phyloP scores from a whole-genome alignment of 1,140 invertebrate species.

The Drosophila mojavensis region DNA sequence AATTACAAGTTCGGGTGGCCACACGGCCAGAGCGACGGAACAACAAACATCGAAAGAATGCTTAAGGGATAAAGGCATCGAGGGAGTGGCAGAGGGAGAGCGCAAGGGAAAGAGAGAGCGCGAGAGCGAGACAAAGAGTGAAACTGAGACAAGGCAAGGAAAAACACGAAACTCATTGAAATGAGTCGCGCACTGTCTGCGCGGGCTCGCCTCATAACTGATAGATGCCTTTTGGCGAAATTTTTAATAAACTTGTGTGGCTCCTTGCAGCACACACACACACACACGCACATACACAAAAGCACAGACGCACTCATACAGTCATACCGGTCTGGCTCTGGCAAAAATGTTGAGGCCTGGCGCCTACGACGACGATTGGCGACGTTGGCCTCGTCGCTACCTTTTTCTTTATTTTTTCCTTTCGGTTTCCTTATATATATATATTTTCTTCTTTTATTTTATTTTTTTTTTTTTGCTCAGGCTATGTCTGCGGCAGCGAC shows the following conservation, averaged over 20 bases:
- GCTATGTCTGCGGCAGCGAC: conserved; percentile 16
- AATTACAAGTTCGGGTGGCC: conserved; percentile 72
- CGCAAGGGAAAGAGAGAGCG: background rate
- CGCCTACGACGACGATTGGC: conserved; percentile 5
- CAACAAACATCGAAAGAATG: conserved; percentile 3
- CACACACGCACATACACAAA: conserved; percentile 12
- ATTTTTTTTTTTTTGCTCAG: background rate
- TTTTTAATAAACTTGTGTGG: conserved; percentile 73
- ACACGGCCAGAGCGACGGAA: conserved; percentile 34
- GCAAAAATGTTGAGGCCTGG: conserved; percentile 1
- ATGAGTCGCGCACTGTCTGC: conserved; percentile 65
- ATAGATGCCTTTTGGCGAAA: conserved; percentile 73
- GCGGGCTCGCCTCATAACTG: conserved; percentile 58
- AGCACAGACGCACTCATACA: background rate
- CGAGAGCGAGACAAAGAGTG: background rate
- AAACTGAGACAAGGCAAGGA: conserved; percentile 10
- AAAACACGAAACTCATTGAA: conserved; percentile 68
- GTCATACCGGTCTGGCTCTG: background rate
- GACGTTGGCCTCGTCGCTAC: conserved; percentile 5
- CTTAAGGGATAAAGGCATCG: background rate
- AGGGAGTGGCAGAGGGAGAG: background rate
- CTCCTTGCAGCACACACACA: conserved; percentile 21
- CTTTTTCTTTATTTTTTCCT: conserved; percentile 8
- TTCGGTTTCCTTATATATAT: too few species aligned
- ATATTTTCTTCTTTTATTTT: background rate